Evolutionary conservation across 2,888 invertebrate species (phyloP).

Genomic region (Pomacea canaliculata): DNA sequence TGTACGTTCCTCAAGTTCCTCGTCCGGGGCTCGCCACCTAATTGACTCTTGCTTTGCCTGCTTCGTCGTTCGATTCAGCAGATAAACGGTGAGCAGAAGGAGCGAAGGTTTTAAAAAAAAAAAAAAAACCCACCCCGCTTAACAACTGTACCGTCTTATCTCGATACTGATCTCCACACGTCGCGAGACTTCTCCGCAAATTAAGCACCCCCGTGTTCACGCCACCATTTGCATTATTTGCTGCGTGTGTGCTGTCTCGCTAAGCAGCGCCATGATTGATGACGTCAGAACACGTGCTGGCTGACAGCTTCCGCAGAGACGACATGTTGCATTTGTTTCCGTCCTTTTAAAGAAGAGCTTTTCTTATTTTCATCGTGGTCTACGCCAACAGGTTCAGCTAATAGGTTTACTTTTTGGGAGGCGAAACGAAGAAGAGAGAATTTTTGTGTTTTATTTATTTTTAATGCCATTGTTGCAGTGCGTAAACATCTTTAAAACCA

Average conservation of each 20-base stretch:
- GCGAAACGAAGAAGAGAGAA: too few relatives aligned
- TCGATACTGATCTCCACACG: neutral
- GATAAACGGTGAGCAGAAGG: neutral
- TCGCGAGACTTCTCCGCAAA: conserved; percentile 1
- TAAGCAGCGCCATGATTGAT: conserved; percentile 7
- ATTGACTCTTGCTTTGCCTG: conserved; percentile 12
- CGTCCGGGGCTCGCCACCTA: neutral
- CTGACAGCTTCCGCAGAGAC: neutral
- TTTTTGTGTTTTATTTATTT: too few relatives aligned
- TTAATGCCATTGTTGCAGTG: too few relatives aligned
- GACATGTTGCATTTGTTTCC: conserved; percentile 5
- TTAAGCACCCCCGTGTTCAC: conserved; percentile 10
- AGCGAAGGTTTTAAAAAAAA: neutral
- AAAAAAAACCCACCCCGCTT: neutral
- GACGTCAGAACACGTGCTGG: conserved; percentile 8
- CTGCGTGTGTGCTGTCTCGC: neutral
- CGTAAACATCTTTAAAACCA: too few relatives aligned
- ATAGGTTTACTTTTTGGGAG: too few relatives aligned
- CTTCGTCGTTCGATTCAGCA: neutral
- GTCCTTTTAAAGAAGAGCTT: neutral
- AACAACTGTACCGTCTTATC: conserved; percentile 1
- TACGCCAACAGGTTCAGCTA: too few relatives aligned
- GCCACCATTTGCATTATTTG: conserved; percentile 6
- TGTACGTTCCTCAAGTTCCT: neutral
- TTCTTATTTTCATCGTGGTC: too few relatives aligned